phyloP scores from a whole-genome alignment of 2,888 invertebrate species.

The Cataglyphis cursor region DNA sequence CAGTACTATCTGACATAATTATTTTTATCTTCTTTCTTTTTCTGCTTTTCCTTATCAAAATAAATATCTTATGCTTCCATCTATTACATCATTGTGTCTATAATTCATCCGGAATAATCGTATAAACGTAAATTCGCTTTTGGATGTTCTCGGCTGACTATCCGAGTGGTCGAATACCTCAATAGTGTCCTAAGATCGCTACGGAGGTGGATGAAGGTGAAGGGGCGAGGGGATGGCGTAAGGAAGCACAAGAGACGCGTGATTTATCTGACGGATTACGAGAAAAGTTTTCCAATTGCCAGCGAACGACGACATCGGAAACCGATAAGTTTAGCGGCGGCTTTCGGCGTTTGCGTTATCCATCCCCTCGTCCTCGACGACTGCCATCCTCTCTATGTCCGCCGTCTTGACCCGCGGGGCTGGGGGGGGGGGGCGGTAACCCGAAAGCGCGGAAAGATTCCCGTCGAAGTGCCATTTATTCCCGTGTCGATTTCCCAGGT shows the following conservation, averaged over 20 bases:
- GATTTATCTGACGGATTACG: slow-evolving; percentile 83
- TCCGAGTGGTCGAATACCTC: slow-evolving; percentile 57
- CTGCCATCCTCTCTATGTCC: slow-evolving; percentile 33
- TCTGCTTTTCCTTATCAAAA: neutral
- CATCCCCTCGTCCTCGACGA: slow-evolving; percentile 7
- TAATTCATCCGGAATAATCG: neutral
- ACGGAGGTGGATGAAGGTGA: slow-evolving; percentile 13
- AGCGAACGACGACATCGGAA: slow-evolving; percentile 79
- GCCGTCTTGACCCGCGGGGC: neutral
- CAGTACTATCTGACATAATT: neutral
- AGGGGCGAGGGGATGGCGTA: slow-evolving; percentile 18
- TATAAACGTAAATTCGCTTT: slow-evolving; percentile 29
- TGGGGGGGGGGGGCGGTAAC: neutral
- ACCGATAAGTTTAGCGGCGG: slow-evolving; percentile 76
- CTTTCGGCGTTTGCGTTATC: slow-evolving; percentile 62
- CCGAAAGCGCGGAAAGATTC: slow-evolving; percentile 64
- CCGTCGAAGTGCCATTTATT: slow-evolving; percentile 65
- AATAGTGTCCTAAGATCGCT: slow-evolving; percentile 60
- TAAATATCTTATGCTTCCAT: neutral
- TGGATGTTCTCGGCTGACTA: slow-evolving; percentile 37
- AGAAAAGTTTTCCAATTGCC: slow-evolving; percentile 83
- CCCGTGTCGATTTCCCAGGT: slow-evolving; percentile 47
- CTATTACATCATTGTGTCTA: neutral
- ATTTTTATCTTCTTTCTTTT: neutral
- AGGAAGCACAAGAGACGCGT: slow-evolving; percentile 70